Conservation (phyloP, 2,797 vertebrate species). For the Acanthornis magna region DNA sequence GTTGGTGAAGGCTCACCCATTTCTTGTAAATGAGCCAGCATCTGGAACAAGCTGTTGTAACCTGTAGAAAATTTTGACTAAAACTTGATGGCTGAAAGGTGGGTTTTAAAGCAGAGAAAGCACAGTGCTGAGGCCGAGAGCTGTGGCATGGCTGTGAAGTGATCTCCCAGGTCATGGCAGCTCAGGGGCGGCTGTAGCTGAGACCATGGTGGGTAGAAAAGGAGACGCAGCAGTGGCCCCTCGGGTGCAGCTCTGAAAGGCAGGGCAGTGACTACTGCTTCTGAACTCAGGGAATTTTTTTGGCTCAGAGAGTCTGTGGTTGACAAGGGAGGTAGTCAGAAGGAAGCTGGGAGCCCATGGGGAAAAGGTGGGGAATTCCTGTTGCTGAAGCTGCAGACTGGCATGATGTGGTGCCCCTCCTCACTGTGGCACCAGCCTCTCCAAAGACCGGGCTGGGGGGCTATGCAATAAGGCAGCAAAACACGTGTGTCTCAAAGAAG, state of each 20-base stretch:
- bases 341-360: background rate
- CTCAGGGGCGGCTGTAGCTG: background rate
- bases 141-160: accelerated
- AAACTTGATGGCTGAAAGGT: background rate
- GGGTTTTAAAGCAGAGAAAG: background rate
- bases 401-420: accelerated
- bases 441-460: accelerated
- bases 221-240: background rate
- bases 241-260: background rate
- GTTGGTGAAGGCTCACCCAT: background rate
- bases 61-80: background rate
- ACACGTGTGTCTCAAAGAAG: accelerated
- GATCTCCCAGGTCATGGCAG: background rate
- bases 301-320: background rate
- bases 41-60: background rate
- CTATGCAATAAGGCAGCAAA: background rate
- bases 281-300: background rate
- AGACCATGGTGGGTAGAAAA: accelerated
- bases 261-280: background rate
- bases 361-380: background rate
- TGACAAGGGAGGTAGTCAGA: background rate
- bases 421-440: background rate
- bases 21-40: background rate
- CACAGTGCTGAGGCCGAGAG: background rate
- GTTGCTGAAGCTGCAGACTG: background rate